Evolutionary conservation across 1,140 invertebrate genomes (phyloP), one percentile per base, ranked within the genome.

Genomic region (Drosophila aff.): DNA sequence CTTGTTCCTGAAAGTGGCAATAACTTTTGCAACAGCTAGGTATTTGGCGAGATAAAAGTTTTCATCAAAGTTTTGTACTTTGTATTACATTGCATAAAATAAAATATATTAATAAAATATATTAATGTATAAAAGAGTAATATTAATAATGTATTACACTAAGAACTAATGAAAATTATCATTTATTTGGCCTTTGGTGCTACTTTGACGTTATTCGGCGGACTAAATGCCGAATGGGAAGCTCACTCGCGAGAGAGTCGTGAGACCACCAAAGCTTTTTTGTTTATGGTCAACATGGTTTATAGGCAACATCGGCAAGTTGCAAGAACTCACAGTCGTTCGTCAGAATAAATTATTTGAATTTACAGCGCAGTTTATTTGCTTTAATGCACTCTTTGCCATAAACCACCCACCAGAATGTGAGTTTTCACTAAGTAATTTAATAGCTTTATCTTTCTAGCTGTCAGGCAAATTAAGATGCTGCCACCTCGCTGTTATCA

Each of bases 231-330:
- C 40, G 40, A 47, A 40, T 43, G 13, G 1, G 1, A 36, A 26
- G 43, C 18, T 26, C 50, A 58, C 5, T 11, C 4, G 10, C 15
- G 13, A 61, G 55, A 40, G 46, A 53, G 21, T 44, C 15, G 21
- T 2, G 21, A 53, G 1, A 23, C 18, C 18, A 5, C 4, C 5
- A 6, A 2, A 28, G 68, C 68, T 75, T 75, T 74, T 46, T 33
- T 36, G 21, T 16, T 73, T 74, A 74, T 74, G 11, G 71, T 38
- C 66, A 72, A 61, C 71, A 61, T 72, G 38, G 18, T 57, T 36
- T 55, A 2, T 63, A n/a, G 33, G 33, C 18, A 74, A 74, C 65
- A 71, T 65, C 23, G 11, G 16, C 18, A n/a, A n/a, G n/a, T n/a
- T n/a, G n/a, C n/a, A n/a, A 16, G 38, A n/a, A 13, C 18, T 40